A percentile compares a stretch with the other conserved stretches of the same genome.
These are phyloP conservation scores for Hemicentrotus pulcherrimus DNA, from an alignment of 35 echinoderm and acorn worm species.

Conservation along the genomic window DNA sequence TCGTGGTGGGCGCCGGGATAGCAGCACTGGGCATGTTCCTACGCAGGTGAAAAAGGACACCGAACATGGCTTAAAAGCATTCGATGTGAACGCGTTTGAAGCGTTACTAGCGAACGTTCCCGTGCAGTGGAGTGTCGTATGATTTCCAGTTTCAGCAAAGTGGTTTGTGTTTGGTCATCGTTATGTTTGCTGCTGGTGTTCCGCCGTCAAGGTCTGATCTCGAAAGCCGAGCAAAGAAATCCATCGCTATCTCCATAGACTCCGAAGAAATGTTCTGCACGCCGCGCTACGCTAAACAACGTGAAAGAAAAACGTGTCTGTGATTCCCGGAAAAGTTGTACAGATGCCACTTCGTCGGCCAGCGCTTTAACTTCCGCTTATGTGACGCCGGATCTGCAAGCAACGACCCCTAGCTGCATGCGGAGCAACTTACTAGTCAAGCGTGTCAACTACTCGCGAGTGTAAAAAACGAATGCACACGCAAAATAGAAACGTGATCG, in stretches of 20 bases:
- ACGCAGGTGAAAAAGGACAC: slow-evolving; percentile 51
- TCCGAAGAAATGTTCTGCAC: neutral
- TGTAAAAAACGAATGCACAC: neutral
- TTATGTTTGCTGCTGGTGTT: neutral
- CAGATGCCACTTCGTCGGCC: neutral
- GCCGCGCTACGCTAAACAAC: neutral
- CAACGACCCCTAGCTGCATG: neutral
- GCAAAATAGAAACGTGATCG: neutral
- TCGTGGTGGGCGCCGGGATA: slow-evolving; percentile 53
- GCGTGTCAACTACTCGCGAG: neutral
- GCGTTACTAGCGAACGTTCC: neutral
- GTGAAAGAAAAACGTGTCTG: neutral
- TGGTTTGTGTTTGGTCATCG: neutral
- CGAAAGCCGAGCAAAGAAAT: neutral
- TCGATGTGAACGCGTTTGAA: neutral
- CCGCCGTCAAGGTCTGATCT: neutral
- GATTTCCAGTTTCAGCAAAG: neutral
- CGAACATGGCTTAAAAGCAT: neutral
- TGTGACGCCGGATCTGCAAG: neutral
- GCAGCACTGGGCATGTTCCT: slow-evolving; percentile 71
- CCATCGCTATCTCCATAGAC: neutral
- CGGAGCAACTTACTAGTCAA: neutral
- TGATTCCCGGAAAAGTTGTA: neutral
- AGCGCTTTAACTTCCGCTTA: neutral
- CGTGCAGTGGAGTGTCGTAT: neutral